These are phyloP conservation scores for Eptesicus fuscus DNA, from an alignment of 2,113 vertebrate genomes.

Conservation along the genomic window DNA sequence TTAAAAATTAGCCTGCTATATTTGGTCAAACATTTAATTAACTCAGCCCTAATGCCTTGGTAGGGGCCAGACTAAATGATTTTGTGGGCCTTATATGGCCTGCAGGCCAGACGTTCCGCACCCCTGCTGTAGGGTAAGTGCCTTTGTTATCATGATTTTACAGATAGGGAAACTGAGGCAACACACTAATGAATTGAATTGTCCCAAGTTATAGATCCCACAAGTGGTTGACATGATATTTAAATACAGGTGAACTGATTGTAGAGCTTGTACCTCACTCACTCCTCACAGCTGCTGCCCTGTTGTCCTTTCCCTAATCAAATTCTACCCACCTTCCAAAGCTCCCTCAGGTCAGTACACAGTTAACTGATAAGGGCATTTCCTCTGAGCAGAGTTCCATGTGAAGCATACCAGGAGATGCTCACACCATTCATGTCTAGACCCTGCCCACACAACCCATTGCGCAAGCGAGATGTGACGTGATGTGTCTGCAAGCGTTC, in stretches of 20 bases:
- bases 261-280: neutral
- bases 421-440: accelerated
- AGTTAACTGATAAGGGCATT: neutral
- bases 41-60: too few species aligned
- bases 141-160: neutral
- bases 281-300: neutral
- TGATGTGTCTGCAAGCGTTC: neutral
- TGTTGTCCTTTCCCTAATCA: neutral
- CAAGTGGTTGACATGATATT: neutral
- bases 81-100: too few species aligned
- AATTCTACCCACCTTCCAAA: neutral
- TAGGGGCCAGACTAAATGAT: too few species aligned
- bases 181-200: neutral
- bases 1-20: too few species aligned
- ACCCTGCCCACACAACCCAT: neutral
- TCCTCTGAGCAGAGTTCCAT: neutral
- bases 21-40: too few species aligned
- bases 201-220: neutral
- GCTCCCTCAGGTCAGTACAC: neutral
- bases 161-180: neutral
- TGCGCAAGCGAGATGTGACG: neutral
- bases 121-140: neutral
- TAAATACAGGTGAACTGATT: neutral
- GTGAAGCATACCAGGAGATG: neutral
- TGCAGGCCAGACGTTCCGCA: too few species aligned